Evolutionary conservation across 2,888 invertebrate genomes (phyloP), one percentile per base, ranked within the genome.

Genomic region (Heliconius ethilla): DNA sequence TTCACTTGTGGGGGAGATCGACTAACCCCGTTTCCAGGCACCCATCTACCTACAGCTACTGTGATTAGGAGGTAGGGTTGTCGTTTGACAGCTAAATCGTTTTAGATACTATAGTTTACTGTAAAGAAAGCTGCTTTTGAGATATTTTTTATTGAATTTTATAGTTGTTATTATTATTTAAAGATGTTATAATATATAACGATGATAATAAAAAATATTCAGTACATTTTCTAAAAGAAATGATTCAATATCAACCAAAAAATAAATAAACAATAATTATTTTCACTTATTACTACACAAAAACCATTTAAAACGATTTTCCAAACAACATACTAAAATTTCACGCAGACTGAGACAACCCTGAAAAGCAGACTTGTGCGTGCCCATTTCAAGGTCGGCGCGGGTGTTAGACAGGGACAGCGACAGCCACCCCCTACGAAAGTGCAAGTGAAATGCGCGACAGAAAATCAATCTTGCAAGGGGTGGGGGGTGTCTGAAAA

Each of bases 391-490:
- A 94, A 94, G 94, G 94, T 95, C 94, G 92, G 87, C 85, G 85
- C 87, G 89, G 89, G 87, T 86, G 87, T 80, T 79, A 84, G 89
- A 91, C 84, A 83, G 90, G 87, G 91, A 92, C 86, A 84, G 87
- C 83, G 81, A 85, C 83, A 90, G 69, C 27, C 86, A 88, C 89
- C 88, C 89, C 87, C 82, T 82, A 82, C 81, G 90, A 92, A 91
- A 93, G 92, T 94, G 94, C 94, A 94, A 92, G 94, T 88, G 90
- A 92, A 91, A 92, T 91, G 90, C 89, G 90, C 84, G 91, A 91
- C 88, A 90, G 92, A 94, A 93, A 93, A 94, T 94, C 94, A 93
- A 94, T 94, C 92, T 93, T 94, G 94, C 94, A 94, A 86, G 91
- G 91, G 88, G 89, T 86, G 89, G 88, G 83, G 83, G 29, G 29